Base-by-base conservation (phyloP, 2,888 invertebrate species). In the Mycogona germanica region DNA sequence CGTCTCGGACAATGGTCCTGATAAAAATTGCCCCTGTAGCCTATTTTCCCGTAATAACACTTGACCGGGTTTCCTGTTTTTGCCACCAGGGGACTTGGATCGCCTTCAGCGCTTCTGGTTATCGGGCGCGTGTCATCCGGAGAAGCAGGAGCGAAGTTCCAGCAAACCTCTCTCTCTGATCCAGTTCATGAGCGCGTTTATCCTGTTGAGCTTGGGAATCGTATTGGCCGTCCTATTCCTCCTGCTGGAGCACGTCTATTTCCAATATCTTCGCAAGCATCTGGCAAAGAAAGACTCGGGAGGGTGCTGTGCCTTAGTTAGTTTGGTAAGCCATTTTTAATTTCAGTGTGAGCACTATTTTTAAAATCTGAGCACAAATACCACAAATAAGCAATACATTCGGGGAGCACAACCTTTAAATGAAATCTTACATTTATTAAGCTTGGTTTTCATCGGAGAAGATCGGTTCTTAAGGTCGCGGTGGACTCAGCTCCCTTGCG, bases 101-200 rank as follows among this genome's bases (percentile, higher is more conserved):
- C 78, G 97, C 58, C 76, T 97, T 62, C 80, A 96, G 64, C 70
- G 74, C 56, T 76, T 73, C 63, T 97, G 97, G 97, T 86, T 97
- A 83, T 92, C 95, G 0, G 95, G 97, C 32, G 86, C 91, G 2
- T 95, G 95, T 69, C 84, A 88, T 63, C 87, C 87, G 2, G 89
- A 89, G 60, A 88, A 87, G 68, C 84, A 91, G 69, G 67, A 68
- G 69, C 85, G 89, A 67, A 87, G 87, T 17, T 48, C 53, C 57
- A 87, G 87, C 55, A 91, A 89, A 72, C 86, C 89, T 2, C 72
- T 91, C 62, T 89, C 89, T 7, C 74, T 89, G 61, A 89, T 91
- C 46, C 97, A 98, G 75, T 98, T 98, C 74, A 81, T 96, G 68
- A 92, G 92, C 58, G 97, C 97, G 48, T 98, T 97, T 72, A 77